Conservation (phyloP, 2,888 invertebrate species). For the Notodonta ziczac region DNA sequence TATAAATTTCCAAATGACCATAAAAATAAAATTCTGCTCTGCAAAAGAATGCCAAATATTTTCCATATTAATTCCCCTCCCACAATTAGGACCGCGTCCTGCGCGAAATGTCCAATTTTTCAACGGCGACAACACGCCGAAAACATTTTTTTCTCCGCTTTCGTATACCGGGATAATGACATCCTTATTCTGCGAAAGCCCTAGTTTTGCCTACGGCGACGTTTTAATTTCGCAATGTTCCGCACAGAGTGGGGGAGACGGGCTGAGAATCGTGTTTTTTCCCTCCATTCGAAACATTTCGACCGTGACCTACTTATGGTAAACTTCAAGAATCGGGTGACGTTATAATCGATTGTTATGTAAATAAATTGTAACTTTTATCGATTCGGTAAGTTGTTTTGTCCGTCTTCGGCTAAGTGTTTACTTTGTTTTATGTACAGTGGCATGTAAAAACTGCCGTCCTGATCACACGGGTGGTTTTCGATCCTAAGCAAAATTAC, state of each 20-base stretch:
- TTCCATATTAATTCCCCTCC: conserved; percentile 9
- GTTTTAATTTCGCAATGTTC: conserved; percentile 58
- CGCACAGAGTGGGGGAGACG: conserved; percentile 30
- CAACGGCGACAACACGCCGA: conserved; percentile 29
- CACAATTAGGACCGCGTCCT: conserved; percentile 31
- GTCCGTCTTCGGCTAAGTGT: neutral
- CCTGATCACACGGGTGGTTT: no score
- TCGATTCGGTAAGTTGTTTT: conserved; percentile 1
- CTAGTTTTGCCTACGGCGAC: conserved; percentile 60
- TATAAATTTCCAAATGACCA: neutral
- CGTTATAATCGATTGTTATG: conserved; percentile 21
- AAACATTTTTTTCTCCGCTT: conserved; percentile 25
- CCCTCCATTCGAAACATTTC: conserved; percentile 46
- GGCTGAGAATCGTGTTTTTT: conserved; percentile 50
- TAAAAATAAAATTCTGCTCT: neutral
- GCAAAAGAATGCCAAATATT: conserved; percentile 4
- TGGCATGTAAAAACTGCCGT: neutral
- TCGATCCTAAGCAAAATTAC: no score
- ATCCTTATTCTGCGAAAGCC: conserved; percentile 52
- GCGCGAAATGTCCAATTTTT: conserved; percentile 35
- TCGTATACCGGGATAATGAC: conserved; percentile 46
- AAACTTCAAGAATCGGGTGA: conserved; percentile 17
- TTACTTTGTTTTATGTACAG: neutral
- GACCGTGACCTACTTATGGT: conserved; percentile 62
- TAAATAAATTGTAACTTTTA: conserved; percentile 22